Base-by-base conservation (phyloP, 1,140 invertebrate genomes). In the Sitophilus oryzae region DNA sequence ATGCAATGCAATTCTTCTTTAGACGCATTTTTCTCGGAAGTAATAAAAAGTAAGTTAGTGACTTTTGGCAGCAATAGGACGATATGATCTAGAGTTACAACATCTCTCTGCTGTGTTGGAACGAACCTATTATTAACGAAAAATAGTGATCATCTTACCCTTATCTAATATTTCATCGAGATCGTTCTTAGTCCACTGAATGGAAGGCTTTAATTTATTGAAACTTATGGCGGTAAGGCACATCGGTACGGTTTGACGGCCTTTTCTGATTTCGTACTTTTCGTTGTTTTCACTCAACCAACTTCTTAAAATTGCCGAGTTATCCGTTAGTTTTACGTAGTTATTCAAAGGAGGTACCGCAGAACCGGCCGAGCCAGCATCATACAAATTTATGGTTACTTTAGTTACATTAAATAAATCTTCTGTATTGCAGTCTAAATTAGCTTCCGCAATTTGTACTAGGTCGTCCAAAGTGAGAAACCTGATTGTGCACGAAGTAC, bases 181-280 rank as follows among this genome's bases (percentile, higher is more conserved):
- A 35, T 66, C 61, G n/a, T 67, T 64, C 9, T 34, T 49, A 1
- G 44, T 62, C 70, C 70, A 71, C 18, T 57, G 23, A 9, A 18
- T 41, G 2, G 66, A 42, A 0, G 61, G 60, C 45, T 60, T 66
- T 3, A 71, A 25, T 15, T 52, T 59, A 15, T 65, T 63, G 57
- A 70, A 66, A 1, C 48, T 63, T 3, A 69, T 19, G 2, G 66
- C 67, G 1, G 37, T 58, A 11, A 71, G 18, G 16, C 62, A 64
- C 61, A 68, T 71, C 0, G 65, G 61, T 18, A 71, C 59, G 3
- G 63, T 68, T 41, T 71, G 69, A 51, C 69, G 68, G 0, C 64
- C 63, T 30, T 46, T 43, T 42, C 63, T 60, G 5, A 66, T 58
- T 40, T 63, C 60, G 53, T 62, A 71, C 30, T 65, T 60, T 8